Conservation (phyloP, 2,888 invertebrate species). For the Blastobasis adustella region DNA sequence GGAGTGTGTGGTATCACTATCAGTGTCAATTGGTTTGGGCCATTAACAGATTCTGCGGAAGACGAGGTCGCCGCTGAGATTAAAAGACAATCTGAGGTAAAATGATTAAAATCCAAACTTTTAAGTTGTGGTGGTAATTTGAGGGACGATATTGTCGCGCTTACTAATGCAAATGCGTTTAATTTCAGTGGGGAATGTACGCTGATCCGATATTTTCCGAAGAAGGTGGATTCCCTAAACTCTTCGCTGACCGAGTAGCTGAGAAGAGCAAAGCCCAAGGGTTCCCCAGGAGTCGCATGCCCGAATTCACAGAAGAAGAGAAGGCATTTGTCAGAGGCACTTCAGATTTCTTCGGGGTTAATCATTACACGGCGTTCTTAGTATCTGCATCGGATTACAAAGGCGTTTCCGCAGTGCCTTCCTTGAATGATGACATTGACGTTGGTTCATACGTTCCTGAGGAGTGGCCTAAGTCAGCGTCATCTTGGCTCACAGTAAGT, state of each 20-base stretch:
- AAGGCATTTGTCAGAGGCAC: constrained; percentile 32
- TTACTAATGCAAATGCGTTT: neutral
- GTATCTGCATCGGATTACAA: constrained; percentile 31
- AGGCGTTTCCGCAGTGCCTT: constrained; percentile 23
- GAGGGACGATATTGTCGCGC: neutral
- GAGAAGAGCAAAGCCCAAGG: constrained; percentile 36
- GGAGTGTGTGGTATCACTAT: constrained; percentile 33
- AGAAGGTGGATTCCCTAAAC: constrained; percentile 61
- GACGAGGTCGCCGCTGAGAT: constrained; percentile 43
- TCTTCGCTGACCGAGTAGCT: constrained; percentile 52
- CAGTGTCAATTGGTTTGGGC: constrained; percentile 31
- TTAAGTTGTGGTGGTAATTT: neutral
- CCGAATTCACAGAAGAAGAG: constrained; percentile 34
- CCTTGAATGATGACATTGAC: constrained; percentile 30
- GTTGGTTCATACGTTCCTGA: constrained; percentile 19
- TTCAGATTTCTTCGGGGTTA: constrained; percentile 34
- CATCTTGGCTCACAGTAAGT: constrained; percentile 42
- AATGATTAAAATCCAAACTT: neutral
- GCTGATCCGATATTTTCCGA: constrained; percentile 57
- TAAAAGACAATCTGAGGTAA: constrained; percentile 27
- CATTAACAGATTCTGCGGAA: constrained; percentile 34
- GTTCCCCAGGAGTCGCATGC: constrained; percentile 31
- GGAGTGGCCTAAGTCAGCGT: constrained; percentile 37
- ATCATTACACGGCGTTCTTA: constrained; percentile 8
- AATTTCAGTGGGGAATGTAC: constrained; percentile 48